Percentiles rank a stretch among this genome's conserved stretches.
These are phyloP conservation scores for Tragulus kanchil DNA, from an alignment of 2,113 vertebrate species.

Conservation along the genomic window DNA sequence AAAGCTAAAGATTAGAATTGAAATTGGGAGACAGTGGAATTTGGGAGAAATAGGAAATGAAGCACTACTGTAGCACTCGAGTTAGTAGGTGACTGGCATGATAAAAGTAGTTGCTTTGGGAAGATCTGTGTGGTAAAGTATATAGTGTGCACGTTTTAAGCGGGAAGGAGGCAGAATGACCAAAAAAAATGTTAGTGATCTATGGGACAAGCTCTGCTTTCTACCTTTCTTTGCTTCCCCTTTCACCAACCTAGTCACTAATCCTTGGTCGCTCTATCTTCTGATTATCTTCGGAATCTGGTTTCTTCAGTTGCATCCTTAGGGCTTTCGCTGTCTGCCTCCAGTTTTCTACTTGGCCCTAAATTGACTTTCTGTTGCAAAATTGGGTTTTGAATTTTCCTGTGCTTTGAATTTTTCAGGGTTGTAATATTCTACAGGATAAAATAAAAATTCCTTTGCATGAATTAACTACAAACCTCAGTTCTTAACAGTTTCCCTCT, in stretches of 20 bases:
- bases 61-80: neutral
- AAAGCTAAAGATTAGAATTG: constrained; percentile 12
- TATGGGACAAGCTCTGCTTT: neutral
- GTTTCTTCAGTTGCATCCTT: neutral
- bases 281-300: neutral
- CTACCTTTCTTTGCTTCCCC: neutral
- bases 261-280: neutral
- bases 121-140: neutral
- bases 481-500: constrained; percentile 1
- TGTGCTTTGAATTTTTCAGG: constrained; percentile 45
- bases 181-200: neutral
- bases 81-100: neutral
- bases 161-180: neutral
- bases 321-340: neutral
- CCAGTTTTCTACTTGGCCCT: neutral
- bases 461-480: constrained; percentile 24
- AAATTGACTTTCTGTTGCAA: neutral
- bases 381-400: neutral
- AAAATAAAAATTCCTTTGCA: constrained; percentile 49
- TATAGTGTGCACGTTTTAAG: neutral
- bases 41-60: constrained; percentile 30
- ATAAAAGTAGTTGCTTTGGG: neutral
- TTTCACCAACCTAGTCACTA: neutral
- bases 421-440: neutral
- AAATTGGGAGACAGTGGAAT: neutral